Percentiles rank a stretch among this genome's conserved stretches.
phyloP scores from a whole-genome alignment of 2,113 vertebrate genomes.

The Dascyllus trimaculatus region DNA sequence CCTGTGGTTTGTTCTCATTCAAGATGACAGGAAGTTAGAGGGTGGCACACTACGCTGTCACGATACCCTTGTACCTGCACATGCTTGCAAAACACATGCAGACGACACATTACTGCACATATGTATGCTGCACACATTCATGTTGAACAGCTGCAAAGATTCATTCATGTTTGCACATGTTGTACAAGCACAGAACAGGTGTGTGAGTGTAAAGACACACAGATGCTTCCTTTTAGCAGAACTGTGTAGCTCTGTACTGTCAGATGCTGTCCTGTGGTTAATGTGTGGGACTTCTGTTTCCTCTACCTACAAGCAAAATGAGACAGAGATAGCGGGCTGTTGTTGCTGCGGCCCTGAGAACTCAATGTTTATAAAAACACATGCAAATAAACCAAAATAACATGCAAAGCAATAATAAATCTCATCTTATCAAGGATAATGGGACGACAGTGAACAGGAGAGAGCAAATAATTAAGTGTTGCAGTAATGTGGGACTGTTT shows the following conservation, averaged over 20 bases:
- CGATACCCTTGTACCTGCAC: background rate
- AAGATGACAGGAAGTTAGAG: constrained; percentile 55
- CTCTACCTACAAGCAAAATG: background rate
- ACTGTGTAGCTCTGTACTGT: background rate
- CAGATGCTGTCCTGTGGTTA: constrained; percentile 32
- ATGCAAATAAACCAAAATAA: background rate
- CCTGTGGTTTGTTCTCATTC: constrained; percentile 65
- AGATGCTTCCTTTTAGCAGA: background rate
- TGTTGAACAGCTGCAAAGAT: background rate
- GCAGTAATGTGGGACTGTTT: background rate
- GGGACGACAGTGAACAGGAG: background rate
- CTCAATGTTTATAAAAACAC: background rate
- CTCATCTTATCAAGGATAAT: background rate
- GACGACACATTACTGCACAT: background rate
- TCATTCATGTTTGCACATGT: background rate
- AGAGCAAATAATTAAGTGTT: background rate
- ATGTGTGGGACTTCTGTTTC: constrained; percentile 44
- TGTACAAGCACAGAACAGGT: background rate
- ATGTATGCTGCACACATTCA: background rate
- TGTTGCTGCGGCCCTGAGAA: background rate
- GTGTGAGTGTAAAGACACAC: background rate
- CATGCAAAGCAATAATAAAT: background rate
- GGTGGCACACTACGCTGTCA: background rate
- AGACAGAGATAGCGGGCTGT: background rate
- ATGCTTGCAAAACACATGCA: background rate